phyloP scores from a whole-genome alignment of 2,113 vertebrate species.

The Coreoperca whiteheadi region DNA sequence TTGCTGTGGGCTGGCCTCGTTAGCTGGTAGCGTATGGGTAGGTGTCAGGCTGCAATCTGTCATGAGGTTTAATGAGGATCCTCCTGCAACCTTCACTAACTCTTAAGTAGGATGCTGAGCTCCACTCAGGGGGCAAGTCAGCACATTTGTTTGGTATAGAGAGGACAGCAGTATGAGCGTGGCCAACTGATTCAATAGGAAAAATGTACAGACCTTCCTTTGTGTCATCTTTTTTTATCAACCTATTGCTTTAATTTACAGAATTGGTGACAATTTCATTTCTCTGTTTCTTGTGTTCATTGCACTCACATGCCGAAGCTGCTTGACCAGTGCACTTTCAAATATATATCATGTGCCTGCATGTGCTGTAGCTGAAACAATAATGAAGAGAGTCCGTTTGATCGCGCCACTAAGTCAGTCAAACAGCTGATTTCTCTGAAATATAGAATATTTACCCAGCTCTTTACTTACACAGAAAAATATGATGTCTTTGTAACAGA shows the following conservation, averaged over 20 bases:
- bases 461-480: background rate
- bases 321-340: background rate
- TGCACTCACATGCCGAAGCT: background rate
- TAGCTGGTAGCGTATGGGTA: conserved; percentile 83
- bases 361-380: background rate
- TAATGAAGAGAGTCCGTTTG: background rate
- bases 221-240: conserved; percentile 15
- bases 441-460: background rate
- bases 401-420: background rate
- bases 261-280: background rate
- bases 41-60: conserved; percentile 80
- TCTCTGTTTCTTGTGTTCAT: background rate
- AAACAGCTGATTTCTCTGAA: background rate
- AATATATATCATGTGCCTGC: background rate
- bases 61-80: conserved; percentile 74
- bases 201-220: conserved; percentile 16
- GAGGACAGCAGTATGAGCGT: background rate
- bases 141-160: conserved; percentile 45
- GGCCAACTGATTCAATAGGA: conserved; percentile 30
- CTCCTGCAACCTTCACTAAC: conserved; percentile 49
- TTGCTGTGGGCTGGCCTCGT: conserved; percentile 79
- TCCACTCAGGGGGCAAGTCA: conserved; percentile 44
- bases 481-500: background rate
- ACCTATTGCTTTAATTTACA: background rate
- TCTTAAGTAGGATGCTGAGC: conserved; percentile 25